Evolutionary conservation across 2,888 invertebrate genomes (phyloP).

Genomic region (Pyralis farinalis): DNA sequence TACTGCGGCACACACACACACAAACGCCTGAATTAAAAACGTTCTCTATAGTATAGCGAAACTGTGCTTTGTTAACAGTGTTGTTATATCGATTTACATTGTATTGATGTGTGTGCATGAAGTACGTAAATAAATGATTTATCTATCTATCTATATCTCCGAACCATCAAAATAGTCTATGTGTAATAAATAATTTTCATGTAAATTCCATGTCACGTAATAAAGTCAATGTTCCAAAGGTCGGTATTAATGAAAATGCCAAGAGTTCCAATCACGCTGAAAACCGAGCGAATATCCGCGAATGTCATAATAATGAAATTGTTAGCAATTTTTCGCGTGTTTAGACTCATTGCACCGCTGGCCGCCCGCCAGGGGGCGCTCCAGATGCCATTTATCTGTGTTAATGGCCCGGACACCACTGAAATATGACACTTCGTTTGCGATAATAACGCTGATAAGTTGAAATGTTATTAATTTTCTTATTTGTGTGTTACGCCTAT

Average conservation of each 20-base stretch:
- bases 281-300: neutral
- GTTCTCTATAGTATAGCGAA: no score
- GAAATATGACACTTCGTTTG: slow-evolving; percentile 22
- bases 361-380: slow-evolving; percentile 9
- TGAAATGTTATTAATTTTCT: slow-evolving; percentile 19
- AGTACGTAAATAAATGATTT: no score
- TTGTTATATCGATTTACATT: no score
- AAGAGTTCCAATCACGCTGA: neutral
- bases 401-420: slow-evolving; percentile 18
- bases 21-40: no score
- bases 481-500: neutral
- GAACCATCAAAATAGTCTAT: no score
- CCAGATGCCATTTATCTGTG: slow-evolving; percentile 16
- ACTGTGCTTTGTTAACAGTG: no score
- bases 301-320: slow-evolving; percentile 6
- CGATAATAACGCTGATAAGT: slow-evolving; percentile 21
- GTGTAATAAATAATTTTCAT: no score
- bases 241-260: no score
- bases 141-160: no score
- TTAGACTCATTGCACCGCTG: slow-evolving; percentile 7
- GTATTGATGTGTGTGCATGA: no score
- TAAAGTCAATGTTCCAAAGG: neutral
- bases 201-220: no score
- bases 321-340: slow-evolving; percentile 15
- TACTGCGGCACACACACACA: no score